Evolutionary conservation across 2,888 invertebrate genomes (phyloP), one percentile per base, ranked within the genome.

Genomic region (Theristus sp.): DNA sequence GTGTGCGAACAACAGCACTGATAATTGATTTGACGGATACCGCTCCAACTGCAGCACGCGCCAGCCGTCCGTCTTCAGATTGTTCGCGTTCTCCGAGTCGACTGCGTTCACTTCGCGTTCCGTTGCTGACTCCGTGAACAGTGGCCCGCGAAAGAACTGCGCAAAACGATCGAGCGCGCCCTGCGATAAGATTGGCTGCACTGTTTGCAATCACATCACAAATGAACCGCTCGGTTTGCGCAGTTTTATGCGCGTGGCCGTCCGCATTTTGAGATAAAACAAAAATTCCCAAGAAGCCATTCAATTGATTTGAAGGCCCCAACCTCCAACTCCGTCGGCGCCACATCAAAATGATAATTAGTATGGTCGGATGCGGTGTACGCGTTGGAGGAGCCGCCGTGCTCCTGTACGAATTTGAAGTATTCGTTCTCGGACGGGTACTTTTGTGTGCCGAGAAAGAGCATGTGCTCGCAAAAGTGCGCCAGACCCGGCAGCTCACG

Each of bases 381-480:
- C 0, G 96, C 96, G 79, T 98, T 98, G 24, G 84, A 84, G 2
- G 81, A 80, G 0, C 96, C 96, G 1, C 90, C 89, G 75, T 94
- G 86, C 71, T 91, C 87, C 0, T 85, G 84, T 1, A 96, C 77
- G 76, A 84, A 96, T 74, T 77, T 66, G 29, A 65, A 68, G 54
- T 63, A 63, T 64, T 87, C 88, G 75, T 94, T 93, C 75, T 91
- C 89, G 75, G 82, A 79, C 10, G 89, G 88, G 77, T 86, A 79
- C 75, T 94, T 94, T 73, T 86, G 80, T 0, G 94, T 96, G 3
- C 98, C 98, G 66, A 96, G 76, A 72, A 98, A 98, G 52, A 98
- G 81, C 96, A 98, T 98, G 76, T 98, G 96, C 74, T 98, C 96
- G 75, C 93, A 91, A 76, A 98, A 96, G 76, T 98, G 96, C 0